Evolutionary conservation across 1,140 invertebrate species (phyloP), one percentile per base, ranked within the genome.

Genomic region (Calephelis nemesis): DNA sequence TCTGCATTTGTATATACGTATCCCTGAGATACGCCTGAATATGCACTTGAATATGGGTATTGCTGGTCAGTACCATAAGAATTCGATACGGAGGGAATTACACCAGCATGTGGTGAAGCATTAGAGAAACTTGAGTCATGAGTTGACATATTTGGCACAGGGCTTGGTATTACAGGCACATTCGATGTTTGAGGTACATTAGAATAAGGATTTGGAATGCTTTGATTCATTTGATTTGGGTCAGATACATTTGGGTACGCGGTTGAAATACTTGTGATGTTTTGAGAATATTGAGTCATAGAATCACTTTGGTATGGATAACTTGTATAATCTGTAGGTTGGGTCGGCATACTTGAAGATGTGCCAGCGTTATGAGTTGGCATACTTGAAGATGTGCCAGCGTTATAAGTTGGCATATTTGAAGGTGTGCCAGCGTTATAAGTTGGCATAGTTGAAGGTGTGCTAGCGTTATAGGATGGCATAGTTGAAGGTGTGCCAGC

Each of bases 1-100:
- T 83, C 77, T 2, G 82, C 75, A 65, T 78, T 83, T 4, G 85
- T 81, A 49, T 85, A 87, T 5, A 79, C 68, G 60, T 83, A 84
- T 4, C 69, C 76, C 65, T 86, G 82, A 10, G 87, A 78, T 5
- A 72, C 58, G 7, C 62, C 77, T 0, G 74, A 80, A 49, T 78
- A 82, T 7, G 77, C 60, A 47, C 65, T 77, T 9, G 81, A 74
- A 9, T 81, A 87, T 47, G 72, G 74, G 62, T 82, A 87, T 9
- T 77, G 74, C 13, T 74, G 73, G 7, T 83, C 82, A 9, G 72
- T 54, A 12, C 71, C 76, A 15, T 78, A 83, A 0, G 75, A 11
- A 58, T 70, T 72, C 0, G 79, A 74, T 19, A 73, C 67, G 42
- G 64, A 72, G n/a, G 73, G 58, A 45, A 69, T 69, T 67, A 66